Evolutionary conservation across 1,140 invertebrate species (phyloP).

Genomic region (Araneus ventricosus): DNA sequence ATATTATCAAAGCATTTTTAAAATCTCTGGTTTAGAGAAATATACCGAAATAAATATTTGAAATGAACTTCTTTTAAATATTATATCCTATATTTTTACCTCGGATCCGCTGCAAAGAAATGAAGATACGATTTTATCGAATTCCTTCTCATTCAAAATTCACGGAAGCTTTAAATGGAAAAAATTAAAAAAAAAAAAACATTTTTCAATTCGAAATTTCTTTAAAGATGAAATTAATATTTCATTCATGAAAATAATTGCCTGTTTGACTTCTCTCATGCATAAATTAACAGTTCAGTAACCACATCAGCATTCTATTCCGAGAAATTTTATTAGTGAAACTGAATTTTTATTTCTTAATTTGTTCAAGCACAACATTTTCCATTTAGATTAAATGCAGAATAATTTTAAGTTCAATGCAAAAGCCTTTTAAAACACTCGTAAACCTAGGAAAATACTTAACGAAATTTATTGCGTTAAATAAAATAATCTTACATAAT

Average conservation of each 20-base stretch:
- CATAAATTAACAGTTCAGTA: constrained; percentile 8
- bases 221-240: background rate
- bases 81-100: background rate
- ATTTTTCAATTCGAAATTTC: background rate
- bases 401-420: background rate
- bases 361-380: background rate
- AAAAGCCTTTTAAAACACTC: background rate
- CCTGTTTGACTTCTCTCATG: background rate
- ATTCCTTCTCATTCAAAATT: background rate
- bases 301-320: background rate
- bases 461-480: background rate
- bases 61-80: background rate
- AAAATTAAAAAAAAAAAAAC: background rate
- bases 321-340: background rate
- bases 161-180: background rate
- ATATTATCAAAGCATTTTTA: background rate
- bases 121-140: background rate
- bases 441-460: background rate
- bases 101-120: background rate
- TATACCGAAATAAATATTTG: background rate
- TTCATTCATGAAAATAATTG: background rate
- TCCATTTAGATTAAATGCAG: background rate
- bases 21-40: background rate
- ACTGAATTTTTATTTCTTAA: background rate
- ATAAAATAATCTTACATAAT: background rate